These are phyloP conservation scores for Eupithecia vulgata DNA, from an alignment of 2,888 invertebrate genomes.

Conservation along the genomic window DNA sequence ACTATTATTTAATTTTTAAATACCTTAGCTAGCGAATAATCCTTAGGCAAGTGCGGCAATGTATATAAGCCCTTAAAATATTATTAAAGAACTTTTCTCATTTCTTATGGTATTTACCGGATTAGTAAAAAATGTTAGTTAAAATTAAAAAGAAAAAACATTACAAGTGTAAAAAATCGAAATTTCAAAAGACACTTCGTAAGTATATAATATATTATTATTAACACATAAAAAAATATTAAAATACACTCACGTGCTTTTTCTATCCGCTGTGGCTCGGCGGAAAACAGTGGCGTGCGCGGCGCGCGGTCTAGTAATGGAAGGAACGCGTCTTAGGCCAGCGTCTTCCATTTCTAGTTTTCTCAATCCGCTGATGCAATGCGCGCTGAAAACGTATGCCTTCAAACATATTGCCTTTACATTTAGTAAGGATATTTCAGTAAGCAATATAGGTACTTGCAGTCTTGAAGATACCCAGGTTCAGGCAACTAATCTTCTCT, in stretches of 20 bases:
- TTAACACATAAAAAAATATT: not conserved
- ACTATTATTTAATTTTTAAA: not conserved
- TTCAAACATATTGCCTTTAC: slow-evolving; percentile 1
- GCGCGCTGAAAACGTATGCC: slow-evolving; percentile 26
- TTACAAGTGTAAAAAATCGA: not conserved
- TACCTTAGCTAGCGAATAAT: too few species aligned
- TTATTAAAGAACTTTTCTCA: not conserved
- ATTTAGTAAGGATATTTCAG: not conserved
- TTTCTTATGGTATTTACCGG: not conserved
- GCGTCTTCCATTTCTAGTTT: slow-evolving; percentile 42
- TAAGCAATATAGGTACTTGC: not conserved
- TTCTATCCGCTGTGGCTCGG: slow-evolving; percentile 6
- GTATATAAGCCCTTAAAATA: not conserved
- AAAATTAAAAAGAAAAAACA: not conserved
- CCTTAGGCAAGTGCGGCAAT: too few species aligned
- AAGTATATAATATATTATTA: too few species aligned
- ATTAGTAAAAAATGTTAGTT: not conserved
- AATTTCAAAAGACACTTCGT: not conserved
- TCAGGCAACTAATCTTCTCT: too few species aligned
- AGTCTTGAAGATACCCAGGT: too few species aligned
- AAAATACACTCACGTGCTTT: slow-evolving; percentile 31
- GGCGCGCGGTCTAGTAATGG: slow-evolving; percentile 49
- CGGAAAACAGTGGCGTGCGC: slow-evolving; percentile 24
- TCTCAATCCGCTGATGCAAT: slow-evolving; percentile 47
- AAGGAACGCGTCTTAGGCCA: slow-evolving; percentile 11